A percentile compares a stretch with the other conserved stretches of the same genome.
Conservation (phyloP, 2,797 vertebrate species). For the Aselliscus stoliczkanus region DNA sequence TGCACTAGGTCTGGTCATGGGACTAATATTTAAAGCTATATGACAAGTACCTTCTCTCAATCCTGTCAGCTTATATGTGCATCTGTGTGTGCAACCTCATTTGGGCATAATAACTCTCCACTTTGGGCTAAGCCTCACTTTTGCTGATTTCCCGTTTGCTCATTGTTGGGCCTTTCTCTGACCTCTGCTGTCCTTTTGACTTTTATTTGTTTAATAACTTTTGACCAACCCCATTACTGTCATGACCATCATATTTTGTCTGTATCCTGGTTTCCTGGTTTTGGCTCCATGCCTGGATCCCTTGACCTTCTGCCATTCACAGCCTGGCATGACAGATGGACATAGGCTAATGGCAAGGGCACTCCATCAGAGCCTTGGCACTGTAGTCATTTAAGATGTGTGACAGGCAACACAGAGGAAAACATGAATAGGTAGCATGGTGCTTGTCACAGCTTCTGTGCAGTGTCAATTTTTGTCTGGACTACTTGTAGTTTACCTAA, state of each 20-base stretch:
- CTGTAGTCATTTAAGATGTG: background rate
- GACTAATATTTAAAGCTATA: background rate
- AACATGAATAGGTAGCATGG: background rate
- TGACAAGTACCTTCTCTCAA: background rate
- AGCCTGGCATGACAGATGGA: conserved; percentile 62
- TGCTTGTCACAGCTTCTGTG: background rate
- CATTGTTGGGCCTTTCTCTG: background rate
- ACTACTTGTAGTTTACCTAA: background rate
- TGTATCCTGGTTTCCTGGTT: background rate
- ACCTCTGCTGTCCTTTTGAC: conserved; percentile 34
- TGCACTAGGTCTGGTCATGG: background rate
- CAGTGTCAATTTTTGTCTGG: background rate
- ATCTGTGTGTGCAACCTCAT: background rate
- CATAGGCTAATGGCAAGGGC: conserved; percentile 59
- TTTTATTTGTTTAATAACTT: conserved; percentile 43
- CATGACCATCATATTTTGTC: conserved; percentile 38
- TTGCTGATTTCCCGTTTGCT: conserved; percentile 3
- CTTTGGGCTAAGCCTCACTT: background rate
- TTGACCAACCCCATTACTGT: background rate
- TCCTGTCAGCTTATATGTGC: background rate
- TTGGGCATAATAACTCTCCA: background rate
- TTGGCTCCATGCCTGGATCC: conserved; percentile 50
- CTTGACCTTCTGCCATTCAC: conserved; percentile 42
- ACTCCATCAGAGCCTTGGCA: conserved; percentile 45
- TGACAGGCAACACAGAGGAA: background rate